Evolutionary conservation across 2,113 vertebrate genomes (phyloP).

Genomic region (Glaucidium brasilianum): DNA sequence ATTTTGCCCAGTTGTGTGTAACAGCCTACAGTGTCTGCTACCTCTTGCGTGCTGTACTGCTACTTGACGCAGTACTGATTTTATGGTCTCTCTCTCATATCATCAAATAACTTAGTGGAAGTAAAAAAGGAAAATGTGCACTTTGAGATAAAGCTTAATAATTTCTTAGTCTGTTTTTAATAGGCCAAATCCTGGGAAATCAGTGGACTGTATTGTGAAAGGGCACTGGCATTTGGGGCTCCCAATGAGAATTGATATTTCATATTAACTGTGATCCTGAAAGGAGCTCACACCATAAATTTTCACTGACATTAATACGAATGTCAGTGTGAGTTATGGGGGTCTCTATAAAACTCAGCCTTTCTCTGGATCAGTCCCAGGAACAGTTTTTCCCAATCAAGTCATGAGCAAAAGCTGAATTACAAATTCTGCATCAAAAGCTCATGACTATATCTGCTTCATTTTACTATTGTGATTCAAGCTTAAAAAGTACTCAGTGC

Average conservation of each 20-base stretch:
- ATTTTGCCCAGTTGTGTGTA: neutral
- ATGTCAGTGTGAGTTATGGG: neutral
- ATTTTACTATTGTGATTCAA: neutral
- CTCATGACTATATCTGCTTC: neutral
- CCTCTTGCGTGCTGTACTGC: neutral
- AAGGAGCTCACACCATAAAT: neutral
- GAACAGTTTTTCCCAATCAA: neutral
- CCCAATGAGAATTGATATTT: neutral
- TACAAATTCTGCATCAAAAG: neutral
- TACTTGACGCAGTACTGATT: neutral
- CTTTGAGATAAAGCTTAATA: neutral
- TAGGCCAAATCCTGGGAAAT: neutral
- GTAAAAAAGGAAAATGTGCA: neutral
- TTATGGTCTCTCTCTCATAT: neutral
- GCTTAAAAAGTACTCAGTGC: neutral
- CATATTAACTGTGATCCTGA: neutral
- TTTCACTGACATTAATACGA: neutral
- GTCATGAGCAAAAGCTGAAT: neutral
- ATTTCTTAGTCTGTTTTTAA: neutral
- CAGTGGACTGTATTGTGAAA: neutral
- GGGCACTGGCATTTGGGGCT: neutral
- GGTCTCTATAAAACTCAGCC: neutral
- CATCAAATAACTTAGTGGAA: neutral
- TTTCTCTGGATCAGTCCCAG: neutral
- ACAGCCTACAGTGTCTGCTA: neutral